Conservation (phyloP, 2,888 invertebrate genomes). For the Heliconius cydno region DNA sequence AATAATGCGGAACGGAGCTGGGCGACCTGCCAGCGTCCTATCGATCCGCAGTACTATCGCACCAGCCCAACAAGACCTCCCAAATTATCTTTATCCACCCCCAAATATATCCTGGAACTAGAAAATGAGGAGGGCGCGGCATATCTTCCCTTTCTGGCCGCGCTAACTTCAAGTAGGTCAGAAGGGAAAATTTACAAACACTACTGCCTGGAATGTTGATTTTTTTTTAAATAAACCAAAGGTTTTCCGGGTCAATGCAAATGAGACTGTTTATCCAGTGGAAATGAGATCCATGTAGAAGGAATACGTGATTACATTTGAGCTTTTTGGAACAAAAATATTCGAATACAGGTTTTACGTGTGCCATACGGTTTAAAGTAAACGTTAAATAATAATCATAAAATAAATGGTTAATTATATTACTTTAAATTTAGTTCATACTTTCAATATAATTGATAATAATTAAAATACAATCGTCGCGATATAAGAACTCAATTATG, state of each 20-base stretch:
- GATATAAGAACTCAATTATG: conserved; percentile 47
- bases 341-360: conserved; percentile 7
- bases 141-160: conserved; percentile 65
- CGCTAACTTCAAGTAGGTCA: conserved; percentile 81
- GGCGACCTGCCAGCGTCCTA: conserved; percentile 82
- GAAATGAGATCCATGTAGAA: conserved; percentile 54
- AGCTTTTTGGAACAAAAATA: conserved; percentile 8
- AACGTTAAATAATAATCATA: not conserved
- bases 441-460: conserved; percentile 13
- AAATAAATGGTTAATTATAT: not conserved
- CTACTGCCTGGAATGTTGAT: conserved; percentile 70
- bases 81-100: conserved; percentile 65
- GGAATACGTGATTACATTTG: conserved; percentile 27
- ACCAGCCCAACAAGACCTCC: conserved; percentile 69
- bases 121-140: conserved; percentile 57
- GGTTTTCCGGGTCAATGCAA: conserved; percentile 77
- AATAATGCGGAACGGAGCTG: conserved; percentile 81
- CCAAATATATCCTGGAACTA: conserved; percentile 56
- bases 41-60: conserved; percentile 70
- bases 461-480: conserved; percentile 37
- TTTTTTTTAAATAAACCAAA: conserved; percentile 75
- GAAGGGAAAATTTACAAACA: conserved; percentile 82
- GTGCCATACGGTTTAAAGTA: not conserved
- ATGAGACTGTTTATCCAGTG: conserved; percentile 70
- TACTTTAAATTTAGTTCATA: not conserved